These are phyloP conservation scores for Centrocercus urophasianus DNA, from an alignment of 2,113 vertebrate species.

Conservation along the genomic window DNA sequence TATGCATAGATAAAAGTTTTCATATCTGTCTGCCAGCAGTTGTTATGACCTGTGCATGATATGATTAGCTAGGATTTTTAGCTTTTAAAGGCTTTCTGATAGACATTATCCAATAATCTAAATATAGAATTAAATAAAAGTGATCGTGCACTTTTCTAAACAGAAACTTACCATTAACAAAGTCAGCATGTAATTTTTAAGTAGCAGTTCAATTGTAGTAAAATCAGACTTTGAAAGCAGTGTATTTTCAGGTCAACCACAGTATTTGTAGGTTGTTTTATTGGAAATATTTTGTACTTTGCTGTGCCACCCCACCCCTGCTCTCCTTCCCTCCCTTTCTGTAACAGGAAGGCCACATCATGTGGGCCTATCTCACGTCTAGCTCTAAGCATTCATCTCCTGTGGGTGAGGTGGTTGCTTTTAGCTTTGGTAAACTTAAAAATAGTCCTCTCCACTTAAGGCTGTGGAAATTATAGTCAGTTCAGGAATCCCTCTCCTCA, in stretches of 20 bases:
- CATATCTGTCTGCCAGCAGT: not conserved
- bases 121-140: not conserved
- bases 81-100: not conserved
- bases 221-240: not conserved
- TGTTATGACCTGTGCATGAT: not conserved
- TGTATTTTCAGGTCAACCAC: not conserved
- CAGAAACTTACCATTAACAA: not conserved
- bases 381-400: not conserved
- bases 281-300: not conserved
- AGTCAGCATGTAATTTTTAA: not conserved
- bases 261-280: not conserved
- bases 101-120: not conserved
- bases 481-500: not conserved
- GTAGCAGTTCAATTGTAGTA: not conserved
- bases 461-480: rapidly evolving
- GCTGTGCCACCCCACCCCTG: rapidly evolving
- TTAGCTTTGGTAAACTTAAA: not conserved
- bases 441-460: not conserved
- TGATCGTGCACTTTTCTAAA: not conserved
- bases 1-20: not conserved
- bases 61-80: not conserved
- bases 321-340: not conserved
- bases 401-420: not conserved
- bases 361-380: not conserved
- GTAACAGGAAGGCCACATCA: not conserved